phyloP scores from a whole-genome alignment of 1,140 invertebrate genomes.

The Octopus bimaculoides region DNA sequence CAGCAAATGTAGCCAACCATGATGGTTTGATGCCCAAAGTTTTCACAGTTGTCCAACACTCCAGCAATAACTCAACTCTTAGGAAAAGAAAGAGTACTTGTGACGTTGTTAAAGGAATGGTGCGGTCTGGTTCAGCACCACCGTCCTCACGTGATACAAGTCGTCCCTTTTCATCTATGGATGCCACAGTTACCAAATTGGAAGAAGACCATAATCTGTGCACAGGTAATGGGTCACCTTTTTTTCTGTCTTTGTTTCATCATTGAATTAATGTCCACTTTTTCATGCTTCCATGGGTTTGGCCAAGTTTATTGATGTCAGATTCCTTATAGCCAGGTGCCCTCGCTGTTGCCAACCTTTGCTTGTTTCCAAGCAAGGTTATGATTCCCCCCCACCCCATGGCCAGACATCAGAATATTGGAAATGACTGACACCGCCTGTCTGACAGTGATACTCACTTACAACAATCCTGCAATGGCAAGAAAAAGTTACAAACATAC shows the following conservation, averaged over 20 bases:
- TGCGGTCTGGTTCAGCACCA: slow-evolving; percentile 1
- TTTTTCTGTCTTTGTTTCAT: neutral
- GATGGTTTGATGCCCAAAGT: neutral
- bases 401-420: neutral
- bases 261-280: neutral
- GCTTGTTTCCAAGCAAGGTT: neutral
- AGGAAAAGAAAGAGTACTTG: neutral
- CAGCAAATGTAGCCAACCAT: neutral
- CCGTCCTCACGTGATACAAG: neutral
- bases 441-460: neutral
- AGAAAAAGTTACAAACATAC: neutral
- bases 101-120: slow-evolving; percentile 2
- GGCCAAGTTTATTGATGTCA: neutral
- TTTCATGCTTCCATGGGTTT: neutral
- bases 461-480: neutral
- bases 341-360: too few relatives aligned
- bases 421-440: neutral
- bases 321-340: neutral
- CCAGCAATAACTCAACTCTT: neutral
- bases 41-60: neutral
- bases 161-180: neutral
- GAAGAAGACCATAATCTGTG: neutral
- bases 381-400: neutral
- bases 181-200: neutral
- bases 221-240: neutral